phyloP scores from a whole-genome alignment of 2,797 vertebrate genomes.

The Percopsis omiscomaycus region DNA sequence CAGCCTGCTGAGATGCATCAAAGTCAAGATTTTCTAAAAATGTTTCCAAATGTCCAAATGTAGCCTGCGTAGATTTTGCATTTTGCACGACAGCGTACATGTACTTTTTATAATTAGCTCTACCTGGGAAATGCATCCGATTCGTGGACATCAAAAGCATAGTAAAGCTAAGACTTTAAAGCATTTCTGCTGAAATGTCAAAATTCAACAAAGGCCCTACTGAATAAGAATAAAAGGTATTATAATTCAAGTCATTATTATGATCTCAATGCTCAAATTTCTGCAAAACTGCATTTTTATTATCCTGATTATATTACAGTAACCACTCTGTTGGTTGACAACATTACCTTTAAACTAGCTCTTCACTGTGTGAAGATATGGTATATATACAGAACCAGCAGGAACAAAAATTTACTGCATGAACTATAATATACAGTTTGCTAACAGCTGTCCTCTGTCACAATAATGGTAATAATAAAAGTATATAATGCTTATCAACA shows the following conservation, averaged over 20 bases:
- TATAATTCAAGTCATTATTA: slow-evolving; percentile 24
- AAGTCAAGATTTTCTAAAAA: slow-evolving; percentile 1
- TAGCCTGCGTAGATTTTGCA: slow-evolving; percentile 4
- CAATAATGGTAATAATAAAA: too few species aligned
- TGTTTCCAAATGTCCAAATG: background rate
- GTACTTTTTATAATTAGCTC: slow-evolving; percentile 20
- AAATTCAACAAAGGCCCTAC: slow-evolving; percentile 25
- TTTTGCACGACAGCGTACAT: background rate
- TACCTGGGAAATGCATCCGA: slow-evolving; percentile 26
- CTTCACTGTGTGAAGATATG: slow-evolving; percentile 3
- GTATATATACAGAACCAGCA: background rate
- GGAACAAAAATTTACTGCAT: too few species aligned
- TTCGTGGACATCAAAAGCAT: slow-evolving; percentile 18
- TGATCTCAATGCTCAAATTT: slow-evolving; percentile 21
- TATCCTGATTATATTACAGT: background rate
- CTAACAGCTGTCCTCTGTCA: too few species aligned
- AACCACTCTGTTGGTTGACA: slow-evolving; percentile 3
- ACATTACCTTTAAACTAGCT: slow-evolving; percentile 5
- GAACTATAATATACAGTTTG: too few species aligned
- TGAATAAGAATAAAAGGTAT: slow-evolving; percentile 5
- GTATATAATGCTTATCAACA: too few species aligned
- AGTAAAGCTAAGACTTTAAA: slow-evolving; percentile 12
- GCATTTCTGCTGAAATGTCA: slow-evolving; percentile 30
- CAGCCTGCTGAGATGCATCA: slow-evolving; percentile 21
- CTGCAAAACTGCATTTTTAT: background rate